Percentiles rank a stretch among this genome's conserved stretches.
phyloP scores from a whole-genome alignment of 2,113 vertebrate genomes.

The Phoenicopterus ruber region DNA sequence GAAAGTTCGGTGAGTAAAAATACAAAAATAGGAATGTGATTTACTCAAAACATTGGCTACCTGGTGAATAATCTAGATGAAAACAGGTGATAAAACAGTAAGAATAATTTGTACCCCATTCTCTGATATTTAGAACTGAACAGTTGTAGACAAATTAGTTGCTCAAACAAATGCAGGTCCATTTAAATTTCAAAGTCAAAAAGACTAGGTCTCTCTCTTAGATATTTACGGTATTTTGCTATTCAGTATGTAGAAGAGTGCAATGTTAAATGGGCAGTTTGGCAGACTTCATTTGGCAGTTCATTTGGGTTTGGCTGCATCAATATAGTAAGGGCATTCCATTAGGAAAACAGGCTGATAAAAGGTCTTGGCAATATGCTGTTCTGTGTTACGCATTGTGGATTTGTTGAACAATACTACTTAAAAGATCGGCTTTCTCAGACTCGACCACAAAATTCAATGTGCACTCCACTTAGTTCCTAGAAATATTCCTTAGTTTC shows the following conservation, averaged over 20 bases:
- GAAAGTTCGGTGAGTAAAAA: slow-evolving; percentile 52
- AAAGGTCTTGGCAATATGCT: not conserved
- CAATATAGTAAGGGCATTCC: not conserved
- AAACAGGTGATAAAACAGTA: not conserved
- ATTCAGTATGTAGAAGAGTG: not conserved
- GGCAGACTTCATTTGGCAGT: not conserved
- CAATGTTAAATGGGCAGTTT: not conserved
- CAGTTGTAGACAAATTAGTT: not conserved
- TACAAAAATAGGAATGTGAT: not conserved
- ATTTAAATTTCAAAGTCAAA: not conserved
- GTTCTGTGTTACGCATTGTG: not conserved
- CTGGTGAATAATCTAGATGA: slow-evolving; percentile 2
- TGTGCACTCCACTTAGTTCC: not conserved
- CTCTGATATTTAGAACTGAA: not conserved
- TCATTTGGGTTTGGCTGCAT: not conserved
- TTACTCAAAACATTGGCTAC: slow-evolving; percentile 40
- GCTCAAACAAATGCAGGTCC: not conserved
- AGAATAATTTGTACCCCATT: not conserved
- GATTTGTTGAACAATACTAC: not conserved
- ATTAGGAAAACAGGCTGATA: slow-evolving; percentile 10
- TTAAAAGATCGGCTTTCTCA: not conserved
- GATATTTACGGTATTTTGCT: not conserved
- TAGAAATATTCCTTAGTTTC: not conserved
- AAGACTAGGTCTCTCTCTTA: not conserved
- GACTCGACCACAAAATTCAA: not conserved